Evolutionary conservation across 1,140 invertebrate genomes (phyloP).

Genomic region (Lutraria rhynchaena): DNA sequence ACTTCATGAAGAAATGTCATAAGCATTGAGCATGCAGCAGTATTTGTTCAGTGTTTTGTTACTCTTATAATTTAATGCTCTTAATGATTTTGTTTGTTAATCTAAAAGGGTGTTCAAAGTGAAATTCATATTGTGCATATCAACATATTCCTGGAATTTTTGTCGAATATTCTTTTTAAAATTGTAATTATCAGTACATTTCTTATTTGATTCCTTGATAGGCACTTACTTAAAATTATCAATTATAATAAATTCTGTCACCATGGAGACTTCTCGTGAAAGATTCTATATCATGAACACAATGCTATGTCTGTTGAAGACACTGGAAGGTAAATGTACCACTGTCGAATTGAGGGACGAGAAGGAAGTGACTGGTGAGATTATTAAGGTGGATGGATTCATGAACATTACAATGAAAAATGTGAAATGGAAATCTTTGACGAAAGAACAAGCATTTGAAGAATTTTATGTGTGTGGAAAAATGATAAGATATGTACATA

Average conservation of each 20-base stretch:
- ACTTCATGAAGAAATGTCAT: conserved; percentile 51
- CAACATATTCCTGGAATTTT: too few relatives aligned
- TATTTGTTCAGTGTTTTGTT: too few relatives aligned
- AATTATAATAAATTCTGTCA: neutral
- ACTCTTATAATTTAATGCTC: too few relatives aligned
- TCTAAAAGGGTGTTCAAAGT: too few relatives aligned
- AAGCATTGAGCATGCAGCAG: too few relatives aligned
- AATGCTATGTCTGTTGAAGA: conserved; percentile 85
- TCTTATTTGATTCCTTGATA: too few relatives aligned
- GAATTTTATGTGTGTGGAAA: conserved; percentile 86
- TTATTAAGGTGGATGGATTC: conserved; percentile 86
- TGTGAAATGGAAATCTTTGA: conserved; percentile 85
- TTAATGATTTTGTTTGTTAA: too few relatives aligned
- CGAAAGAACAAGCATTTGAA: conserved; percentile 83
- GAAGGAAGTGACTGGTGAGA: conserved; percentile 84
- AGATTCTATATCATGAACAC: conserved; percentile 72
- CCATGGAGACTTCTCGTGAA: conserved; percentile 65
- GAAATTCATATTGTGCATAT: too few relatives aligned
- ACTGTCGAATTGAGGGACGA: conserved; percentile 88
- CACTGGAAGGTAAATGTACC: conserved; percentile 85
- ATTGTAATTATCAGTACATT: too few relatives aligned
- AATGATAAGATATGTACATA: conserved; percentile 87
- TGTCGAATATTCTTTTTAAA: too few relatives aligned
- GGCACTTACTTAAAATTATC: too few relatives aligned
- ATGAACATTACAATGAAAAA: conserved; percentile 88